Base-by-base conservation (phyloP, 1,140 invertebrate species). In the Aphelenchoides avenae region DNA sequence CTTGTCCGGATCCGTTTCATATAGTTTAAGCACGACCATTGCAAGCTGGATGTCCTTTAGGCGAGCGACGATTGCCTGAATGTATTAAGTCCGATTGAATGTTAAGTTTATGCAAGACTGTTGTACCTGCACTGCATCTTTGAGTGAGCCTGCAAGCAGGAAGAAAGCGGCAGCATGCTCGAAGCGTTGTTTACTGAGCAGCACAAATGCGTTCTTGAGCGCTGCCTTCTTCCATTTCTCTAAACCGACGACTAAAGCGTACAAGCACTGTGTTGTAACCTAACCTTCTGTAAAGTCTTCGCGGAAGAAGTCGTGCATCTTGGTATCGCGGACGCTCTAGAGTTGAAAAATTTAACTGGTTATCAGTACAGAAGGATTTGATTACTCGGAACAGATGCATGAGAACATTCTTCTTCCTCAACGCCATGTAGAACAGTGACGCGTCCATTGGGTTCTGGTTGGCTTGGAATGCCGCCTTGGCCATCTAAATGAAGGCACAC, bases 381-480 rank as follows among this genome's bases (percentile, higher is more conserved):
- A 57, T 55, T 62, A 92, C 55, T 90, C 66, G 82, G 78, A 91
- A 99, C 3, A 99, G 78, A 3, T 91, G 93, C 87, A 91, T 96
- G 0, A 99, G 84, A 5, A 98, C 80, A 71, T 87, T 92, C 73
- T 97, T 95, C 81, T 97, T 98, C 77, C 89, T 93, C 91, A 98
- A 92, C 3, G 94, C 93, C 47, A 99, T 79, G 78, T 98, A 99
- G 78, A 91, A 97, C 9, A 99, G 81, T 1, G 94, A 91, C 4
- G 94, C 91, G 78, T 99, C 95, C 72, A 99, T 82, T 0, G 95
- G 95, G 78, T 98, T 89, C 78, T 93, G 87, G n/a, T 72, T 63
- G 18, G 55, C 37, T 58, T 77, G 75, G 52, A 77, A 77, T 7
- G 69, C 66, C 15, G 67, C 46, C 33, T 78, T 78, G 0, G 77